Base-by-base conservation (phyloP, 2,888 invertebrate genomes). In the Malthinus flaveolus region DNA sequence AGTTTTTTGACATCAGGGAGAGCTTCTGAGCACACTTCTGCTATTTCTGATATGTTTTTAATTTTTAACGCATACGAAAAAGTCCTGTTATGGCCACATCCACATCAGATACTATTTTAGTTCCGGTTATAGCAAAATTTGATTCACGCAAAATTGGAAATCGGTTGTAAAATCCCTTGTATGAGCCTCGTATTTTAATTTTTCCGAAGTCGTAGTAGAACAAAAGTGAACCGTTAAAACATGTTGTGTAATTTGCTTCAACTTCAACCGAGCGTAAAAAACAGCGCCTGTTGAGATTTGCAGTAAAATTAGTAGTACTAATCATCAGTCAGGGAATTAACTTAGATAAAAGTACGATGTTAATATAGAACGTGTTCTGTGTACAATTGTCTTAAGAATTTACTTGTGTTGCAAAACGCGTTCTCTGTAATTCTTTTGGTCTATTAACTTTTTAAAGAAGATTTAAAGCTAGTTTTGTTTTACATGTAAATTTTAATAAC, bases 301-400 rank as follows among this genome's bases (percentile, higher is more conserved):
- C 51, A 56, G 45, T 52, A 52, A 63, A 65, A 63, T 63, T 63
- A 59, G 58, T 54, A 45, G 53, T 48, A 44, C 50, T 62, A 62
- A 62, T 58, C 62, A 61, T 63, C 50, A 63, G 56, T 65, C 50
- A 54, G 61, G 59, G 65, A 62, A 49, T 64, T 62, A 60, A 32
- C 34, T 55, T 42, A 52, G 57, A 55, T 62, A 57, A 56, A 61
- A 63, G 61, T 56, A 64, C 62, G 61, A 66, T 66, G 66, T 66
- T 66, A 66, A 66, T 66, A 60, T 62, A 56, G 61, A 52, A 66
- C 66, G 66, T 66, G 66, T 57, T 49, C 47, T 58, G 66, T 47
- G 57, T 65, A 55, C 45, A 53, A 32, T 42, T 48, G 37, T 31
- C 42, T 56, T 32, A 48, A 55, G 39, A 50, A 33, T 48, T 15